Percentiles rank a stretch among this genome's conserved stretches.
Conservation (phyloP, 1,140 invertebrate species). For the Halyomorpha halys region DNA sequence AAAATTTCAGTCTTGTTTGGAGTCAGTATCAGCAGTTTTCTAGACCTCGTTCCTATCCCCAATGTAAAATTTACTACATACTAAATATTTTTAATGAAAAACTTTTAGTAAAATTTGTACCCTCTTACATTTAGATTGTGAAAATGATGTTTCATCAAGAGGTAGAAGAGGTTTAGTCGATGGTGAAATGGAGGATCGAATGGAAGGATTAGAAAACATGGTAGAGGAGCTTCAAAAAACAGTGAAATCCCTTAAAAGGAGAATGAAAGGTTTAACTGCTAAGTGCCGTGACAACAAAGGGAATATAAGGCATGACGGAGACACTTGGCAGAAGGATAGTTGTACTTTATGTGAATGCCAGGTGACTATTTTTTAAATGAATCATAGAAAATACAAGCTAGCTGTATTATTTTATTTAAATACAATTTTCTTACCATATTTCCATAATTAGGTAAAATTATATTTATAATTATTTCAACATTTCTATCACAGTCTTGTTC, state of each 20-base stretch:
- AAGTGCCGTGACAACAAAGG: constrained; percentile 39
- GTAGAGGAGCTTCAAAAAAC: constrained; percentile 45
- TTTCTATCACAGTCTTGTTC: no score
- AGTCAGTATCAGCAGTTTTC: no score
- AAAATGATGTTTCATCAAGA: constrained; percentile 24
- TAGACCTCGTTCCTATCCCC: no score
- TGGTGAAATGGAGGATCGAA: constrained; percentile 38
- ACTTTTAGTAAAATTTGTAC: neutral
- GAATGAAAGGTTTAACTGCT: constrained; percentile 41
- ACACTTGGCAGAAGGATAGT: constrained; percentile 42
- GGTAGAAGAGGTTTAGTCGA: constrained; percentile 25
- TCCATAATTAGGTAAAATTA: neutral
- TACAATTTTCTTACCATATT: neutral
- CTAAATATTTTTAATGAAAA: no score
- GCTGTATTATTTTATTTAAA: neutral
- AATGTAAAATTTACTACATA: no score
- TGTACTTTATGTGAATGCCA: constrained; percentile 45
- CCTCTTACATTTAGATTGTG: constrained; percentile 23
- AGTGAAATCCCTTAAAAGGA: constrained; percentile 42
- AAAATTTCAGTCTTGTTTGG: no score
- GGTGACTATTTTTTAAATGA: constrained; percentile 31
- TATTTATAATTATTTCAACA: neutral
- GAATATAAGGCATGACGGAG: constrained; percentile 37
- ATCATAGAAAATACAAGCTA: neutral
- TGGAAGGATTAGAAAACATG: constrained; percentile 45